A percentile compares a stretch with the other conserved stretches of the same genome.
These are phyloP conservation scores for Umimayanthus kanabou DNA, from an alignment of 92 coral and sea anemone species.

Conservation along the genomic window DNA sequence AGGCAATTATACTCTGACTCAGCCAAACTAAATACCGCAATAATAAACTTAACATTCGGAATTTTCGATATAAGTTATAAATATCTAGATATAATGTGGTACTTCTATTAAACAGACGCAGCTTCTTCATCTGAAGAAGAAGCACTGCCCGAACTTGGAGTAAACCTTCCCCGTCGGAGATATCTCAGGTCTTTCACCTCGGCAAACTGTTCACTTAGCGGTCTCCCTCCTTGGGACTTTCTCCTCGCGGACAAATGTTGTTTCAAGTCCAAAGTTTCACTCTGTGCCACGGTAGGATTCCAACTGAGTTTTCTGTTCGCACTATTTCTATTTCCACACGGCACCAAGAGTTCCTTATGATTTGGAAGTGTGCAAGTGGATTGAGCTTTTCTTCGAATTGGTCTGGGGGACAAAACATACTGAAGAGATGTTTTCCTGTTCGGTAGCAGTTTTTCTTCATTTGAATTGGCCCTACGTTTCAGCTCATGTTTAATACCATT, in stretches of 20 bases:
- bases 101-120: neutral
- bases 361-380: conserved; percentile 8
- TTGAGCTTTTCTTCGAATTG: conserved; percentile 5
- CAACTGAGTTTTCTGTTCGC: neutral
- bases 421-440: neutral
- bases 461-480: neutral
- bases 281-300: neutral
- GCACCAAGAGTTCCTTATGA: neutral
- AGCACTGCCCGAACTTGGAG: neutral
- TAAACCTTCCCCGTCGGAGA: neutral
- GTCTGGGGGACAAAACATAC: neutral
- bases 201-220: neutral
- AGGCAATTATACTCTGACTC: no score
- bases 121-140: neutral
- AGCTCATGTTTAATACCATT: neutral
- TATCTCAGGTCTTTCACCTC: neutral
- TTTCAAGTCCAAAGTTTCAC: neutral
- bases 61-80: neutral
- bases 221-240: neutral
- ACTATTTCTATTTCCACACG: neutral
- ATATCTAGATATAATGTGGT: neutral
- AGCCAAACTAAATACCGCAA: no score
- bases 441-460: conserved; percentile 9
- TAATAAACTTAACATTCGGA: no score
- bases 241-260: neutral